phyloP scores from a whole-genome alignment of 2,113 vertebrate species.

The Rana temporaria region DNA sequence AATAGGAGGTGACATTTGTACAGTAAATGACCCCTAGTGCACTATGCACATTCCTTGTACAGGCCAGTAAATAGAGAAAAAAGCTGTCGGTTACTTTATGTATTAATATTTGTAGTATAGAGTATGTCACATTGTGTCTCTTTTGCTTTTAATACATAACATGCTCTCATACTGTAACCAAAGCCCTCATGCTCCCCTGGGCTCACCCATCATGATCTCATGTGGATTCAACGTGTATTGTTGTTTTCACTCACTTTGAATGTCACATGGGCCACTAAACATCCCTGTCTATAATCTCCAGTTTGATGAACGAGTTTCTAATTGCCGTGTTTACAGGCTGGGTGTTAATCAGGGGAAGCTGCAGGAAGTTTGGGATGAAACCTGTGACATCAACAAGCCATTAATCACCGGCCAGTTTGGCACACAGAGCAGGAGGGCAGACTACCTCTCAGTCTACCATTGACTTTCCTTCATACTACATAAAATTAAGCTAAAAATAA shows the following conservation, averaged over 20 bases:
- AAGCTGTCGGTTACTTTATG: too few relatives aligned
- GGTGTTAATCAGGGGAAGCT: constrained; percentile 42
- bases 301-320: constrained; percentile 30
- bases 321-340: constrained; percentile 36
- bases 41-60: too few relatives aligned
- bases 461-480: background rate
- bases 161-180: background rate
- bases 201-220: constrained; percentile 3
- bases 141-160: background rate
- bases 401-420: constrained; percentile 9
- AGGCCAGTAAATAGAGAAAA: too few relatives aligned
- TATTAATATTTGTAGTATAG: background rate
- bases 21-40: too few relatives aligned
- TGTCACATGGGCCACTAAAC: constrained; percentile 1
- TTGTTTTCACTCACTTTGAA: background rate
- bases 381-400: constrained; percentile 21
- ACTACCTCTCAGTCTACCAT: background rate
- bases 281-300: constrained; percentile 15
- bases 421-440: background rate
- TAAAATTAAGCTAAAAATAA: background rate
- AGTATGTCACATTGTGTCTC: background rate
- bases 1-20: too few relatives aligned
- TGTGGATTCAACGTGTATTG: background rate
- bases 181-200: background rate
- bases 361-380: constrained; percentile 20